Conservation (phyloP, 2,888 invertebrate genomes). For the Cryptus viduatorius region DNA sequence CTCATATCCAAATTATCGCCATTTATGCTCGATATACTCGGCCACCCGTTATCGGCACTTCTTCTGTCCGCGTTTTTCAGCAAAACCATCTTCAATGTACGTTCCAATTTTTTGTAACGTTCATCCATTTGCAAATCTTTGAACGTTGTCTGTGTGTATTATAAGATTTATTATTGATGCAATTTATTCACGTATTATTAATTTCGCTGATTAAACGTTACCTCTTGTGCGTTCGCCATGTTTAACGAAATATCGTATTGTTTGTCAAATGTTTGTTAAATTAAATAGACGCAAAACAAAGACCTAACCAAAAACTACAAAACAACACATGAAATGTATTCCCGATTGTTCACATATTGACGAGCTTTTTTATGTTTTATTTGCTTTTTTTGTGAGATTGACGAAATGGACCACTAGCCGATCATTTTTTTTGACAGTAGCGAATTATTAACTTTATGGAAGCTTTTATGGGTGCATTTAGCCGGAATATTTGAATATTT, state of each 20-base stretch:
- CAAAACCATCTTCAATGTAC: slow-evolving; percentile 71
- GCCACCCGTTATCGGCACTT: slow-evolving; percentile 60
- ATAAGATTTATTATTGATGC: not conserved
- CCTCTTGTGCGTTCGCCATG: slow-evolving; percentile 38
- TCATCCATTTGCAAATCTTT: slow-evolving; percentile 74
- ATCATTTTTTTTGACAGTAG: not conserved
- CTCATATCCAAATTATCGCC: slow-evolving; percentile 71
- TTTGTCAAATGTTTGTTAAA: not conserved
- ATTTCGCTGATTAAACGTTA: not conserved
- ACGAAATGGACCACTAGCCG: not conserved
- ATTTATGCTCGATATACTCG: slow-evolving; percentile 76
- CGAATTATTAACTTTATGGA: not conserved
- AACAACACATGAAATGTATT: not conserved
- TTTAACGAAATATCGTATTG: not conserved
- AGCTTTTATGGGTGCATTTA: not conserved
- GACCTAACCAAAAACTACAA: slow-evolving; percentile 25
- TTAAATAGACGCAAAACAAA: not conserved
- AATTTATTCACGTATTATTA: not conserved
- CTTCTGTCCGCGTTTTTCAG: slow-evolving; percentile 57
- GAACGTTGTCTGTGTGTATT: slow-evolving; percentile 73
- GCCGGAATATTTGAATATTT: not conserved
- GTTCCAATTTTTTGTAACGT: slow-evolving; percentile 75
- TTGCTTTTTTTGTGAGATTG: not conserved
- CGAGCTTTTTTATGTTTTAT: not conserved
- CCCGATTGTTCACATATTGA: slow-evolving; percentile 5